Evolutionary conservation across 2,888 invertebrate species (phyloP), one percentile per base, ranked within the genome.

Genomic region (Sarcophaga subvicina): DNA sequence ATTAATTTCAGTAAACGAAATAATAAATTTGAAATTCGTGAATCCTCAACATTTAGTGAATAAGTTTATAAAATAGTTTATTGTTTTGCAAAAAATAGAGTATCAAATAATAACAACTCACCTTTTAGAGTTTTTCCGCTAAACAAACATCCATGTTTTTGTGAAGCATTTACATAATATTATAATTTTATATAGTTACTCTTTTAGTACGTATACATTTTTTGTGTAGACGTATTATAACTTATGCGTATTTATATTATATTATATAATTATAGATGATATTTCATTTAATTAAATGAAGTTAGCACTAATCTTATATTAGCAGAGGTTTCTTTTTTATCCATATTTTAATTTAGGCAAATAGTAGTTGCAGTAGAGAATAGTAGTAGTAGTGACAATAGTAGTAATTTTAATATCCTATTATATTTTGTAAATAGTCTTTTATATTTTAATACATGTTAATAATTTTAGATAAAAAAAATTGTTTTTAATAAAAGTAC

Each of bases 341-440:
- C 59, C 66, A 83, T 60, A 70, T 70, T 54, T 14, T 54, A 17
- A 17, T 80, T 84, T 85, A 85, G 80, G 85, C 84, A 79, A 77
- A 83, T 82, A 82, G 83, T 82, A 73, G 78, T 88, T 83, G 82
- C 82, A 78, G 82, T 83, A 78, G 72, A 76, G 69, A 78, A 80
- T 86, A 88, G 70, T 76, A 81, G 70, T 87, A 14, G 49, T 81
- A 71, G 67, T 85, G 76, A 77, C 85, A 85, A 66, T 83, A 80
- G 70, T 82, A 85, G 45, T 82, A 72, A 69, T 80, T 73, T 67
- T 83, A 69, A 37, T 75, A 79, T 64, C 25, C 70, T 70, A 76
- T 37, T 47, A 54, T 64, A 71, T 54, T 67, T 20, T 76, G 64
- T 76, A 63, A 76, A 60, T 82, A 84, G 84, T 82, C 79, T 84